phyloP scores from a whole-genome alignment of 2,797 vertebrate species.

The Hemitrygon akajei region DNA sequence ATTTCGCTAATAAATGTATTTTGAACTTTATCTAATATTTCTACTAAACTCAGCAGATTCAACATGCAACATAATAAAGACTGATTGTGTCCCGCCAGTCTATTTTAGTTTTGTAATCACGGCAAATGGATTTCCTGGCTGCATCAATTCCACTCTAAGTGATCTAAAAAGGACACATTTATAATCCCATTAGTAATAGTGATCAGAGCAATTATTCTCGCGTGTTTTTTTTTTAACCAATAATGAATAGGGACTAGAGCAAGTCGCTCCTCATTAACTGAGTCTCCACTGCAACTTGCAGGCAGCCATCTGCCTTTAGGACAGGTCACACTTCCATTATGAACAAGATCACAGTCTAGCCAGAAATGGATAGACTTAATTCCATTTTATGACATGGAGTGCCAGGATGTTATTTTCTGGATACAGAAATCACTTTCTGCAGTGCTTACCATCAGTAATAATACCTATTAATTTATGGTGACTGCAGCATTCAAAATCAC shows the following conservation, averaged over 20 bases:
- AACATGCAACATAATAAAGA: background rate
- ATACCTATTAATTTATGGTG: background rate
- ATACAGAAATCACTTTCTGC: background rate
- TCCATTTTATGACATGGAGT: background rate
- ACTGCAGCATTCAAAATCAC: background rate
- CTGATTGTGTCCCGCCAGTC: background rate
- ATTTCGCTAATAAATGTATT: no score
- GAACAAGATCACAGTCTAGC: background rate
- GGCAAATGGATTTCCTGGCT: background rate
- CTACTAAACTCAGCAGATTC: background rate
- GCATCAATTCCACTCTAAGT: background rate
- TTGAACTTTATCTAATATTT: background rate
- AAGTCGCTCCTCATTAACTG: background rate
- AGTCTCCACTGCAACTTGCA: background rate
- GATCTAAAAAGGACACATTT: background rate
- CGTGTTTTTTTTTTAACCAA: background rate
- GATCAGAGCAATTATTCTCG: background rate
- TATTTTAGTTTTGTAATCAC: slow-evolving; percentile 6
- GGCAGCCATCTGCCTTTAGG: background rate
- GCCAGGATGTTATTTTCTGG: background rate
- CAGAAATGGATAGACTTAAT: background rate
- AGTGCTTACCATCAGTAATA: background rate
- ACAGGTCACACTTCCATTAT: background rate
- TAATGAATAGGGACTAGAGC: background rate
- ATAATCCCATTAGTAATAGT: slow-evolving; percentile 10